Base-by-base conservation (phyloP, 1,140 invertebrate genomes). In the Pseudomyrmex flavicornis region DNA sequence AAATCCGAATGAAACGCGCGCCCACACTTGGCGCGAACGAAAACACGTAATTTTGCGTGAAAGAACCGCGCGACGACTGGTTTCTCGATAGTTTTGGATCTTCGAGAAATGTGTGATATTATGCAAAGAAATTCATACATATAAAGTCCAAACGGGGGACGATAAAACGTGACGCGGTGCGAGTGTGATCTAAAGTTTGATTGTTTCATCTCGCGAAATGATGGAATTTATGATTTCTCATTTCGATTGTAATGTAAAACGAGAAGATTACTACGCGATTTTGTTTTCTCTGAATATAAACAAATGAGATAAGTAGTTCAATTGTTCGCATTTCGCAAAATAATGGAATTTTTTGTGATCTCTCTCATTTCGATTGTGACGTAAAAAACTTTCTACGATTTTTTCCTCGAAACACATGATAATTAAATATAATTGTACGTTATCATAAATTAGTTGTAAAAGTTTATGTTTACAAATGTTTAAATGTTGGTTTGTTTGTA, bases 121-220 rank as follows among this genome's bases (percentile, higher is more conserved):
- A 72, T 35, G 66, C 56, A 80, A 80, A 72, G 66, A 61, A 72
- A 7, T 26, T 13, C 26, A 26, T 26, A 26, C 35, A 35, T 35
- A 35, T 35, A 35, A 35, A 7, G 35, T 35, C 35, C 35, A 35
- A 35, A 35, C 35, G 4, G 35, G 22, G 54, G 76, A 35, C 70
- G 70, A 80, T 80, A 69, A 61, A 26, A 20, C n/a, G 12, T n/a
- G 20, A 7, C 50, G 68, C 13, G 15, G 22, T 61, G 35, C 26
- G 59, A 70, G 70, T n/a, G 66, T 20, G 7, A 72, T n/a, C 15
- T 72, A 70, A 80, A 72, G 76, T 80, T 72, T 72, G 66, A 80
- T 80, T 80, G 61, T n/a, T 5, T 72, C 66, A 61, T 80, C 59
- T 61, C 59, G 65, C 46, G 7, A 2, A 15, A 17, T 46, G 35